Conservation (phyloP, 2,113 vertebrate genomes). For the Planiliza haematocheilus region DNA sequence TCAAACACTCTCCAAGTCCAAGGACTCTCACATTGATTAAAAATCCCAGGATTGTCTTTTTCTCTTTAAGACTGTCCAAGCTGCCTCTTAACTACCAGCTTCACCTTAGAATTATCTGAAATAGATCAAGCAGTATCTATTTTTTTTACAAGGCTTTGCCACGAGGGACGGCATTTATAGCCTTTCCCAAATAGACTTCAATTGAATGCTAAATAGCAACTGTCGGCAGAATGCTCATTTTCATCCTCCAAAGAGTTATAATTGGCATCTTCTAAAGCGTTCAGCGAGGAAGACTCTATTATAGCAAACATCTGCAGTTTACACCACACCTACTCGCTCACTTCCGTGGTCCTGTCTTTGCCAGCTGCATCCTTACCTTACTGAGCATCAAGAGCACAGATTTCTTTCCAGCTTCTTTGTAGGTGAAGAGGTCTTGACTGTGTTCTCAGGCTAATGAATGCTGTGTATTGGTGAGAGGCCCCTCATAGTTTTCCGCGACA, state of each 20-base stretch:
- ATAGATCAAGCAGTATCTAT: constrained; percentile 54
- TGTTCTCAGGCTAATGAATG: constrained; percentile 58
- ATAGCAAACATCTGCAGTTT: constrained; percentile 70
- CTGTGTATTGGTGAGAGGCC: constrained; percentile 32
- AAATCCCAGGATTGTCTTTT: constrained; percentile 37
- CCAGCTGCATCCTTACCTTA: constrained; percentile 62
- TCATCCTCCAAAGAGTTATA: constrained; percentile 59
- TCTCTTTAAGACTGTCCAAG: constrained; percentile 32
- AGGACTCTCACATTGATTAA: constrained; percentile 56
- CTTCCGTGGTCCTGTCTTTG: constrained; percentile 44
- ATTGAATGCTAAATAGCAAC: constrained; percentile 54
- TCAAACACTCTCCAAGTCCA: constrained; percentile 45
- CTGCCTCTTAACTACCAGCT: constrained; percentile 10
- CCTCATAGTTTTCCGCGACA: constrained; percentile 35
- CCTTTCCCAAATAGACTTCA: constrained; percentile 58
- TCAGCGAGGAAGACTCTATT: constrained; percentile 47
- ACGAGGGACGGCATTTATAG: constrained; percentile 47
- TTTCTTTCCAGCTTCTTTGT: constrained; percentile 56
- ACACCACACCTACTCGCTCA: constrained; percentile 49
- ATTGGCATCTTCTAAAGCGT: constrained; percentile 45
- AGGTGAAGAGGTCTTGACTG: constrained; percentile 61
- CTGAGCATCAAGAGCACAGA: constrained; percentile 27
- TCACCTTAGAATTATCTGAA: constrained; percentile 47
- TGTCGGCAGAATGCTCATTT: constrained; percentile 52
- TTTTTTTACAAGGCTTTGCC: constrained; percentile 26